Evolutionary conservation across 2,797 vertebrate genomes (phyloP).

Genomic region (Artibeus lituratus): DNA sequence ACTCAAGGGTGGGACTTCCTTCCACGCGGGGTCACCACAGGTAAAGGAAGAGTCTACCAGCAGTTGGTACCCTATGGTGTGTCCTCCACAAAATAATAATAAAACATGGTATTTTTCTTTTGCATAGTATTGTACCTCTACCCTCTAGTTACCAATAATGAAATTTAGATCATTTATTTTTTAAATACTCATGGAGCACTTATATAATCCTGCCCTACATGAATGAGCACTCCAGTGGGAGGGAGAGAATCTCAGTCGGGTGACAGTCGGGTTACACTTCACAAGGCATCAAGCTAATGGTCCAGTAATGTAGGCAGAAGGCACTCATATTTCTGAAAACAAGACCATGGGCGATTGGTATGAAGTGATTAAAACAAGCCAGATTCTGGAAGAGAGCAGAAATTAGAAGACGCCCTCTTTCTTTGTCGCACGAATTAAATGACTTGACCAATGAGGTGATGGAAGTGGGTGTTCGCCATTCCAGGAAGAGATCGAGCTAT

Average conservation of each 20-base stretch:
- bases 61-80: background rate
- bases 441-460: background rate
- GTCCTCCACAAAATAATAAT: background rate
- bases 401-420: background rate
- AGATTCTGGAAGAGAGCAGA: background rate
- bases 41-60: background rate
- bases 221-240: background rate
- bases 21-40: background rate
- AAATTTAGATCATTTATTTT: background rate
- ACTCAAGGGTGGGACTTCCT: background rate
- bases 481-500: background rate
- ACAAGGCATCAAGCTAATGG: too few relatives aligned
- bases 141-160: background rate
- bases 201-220: background rate
- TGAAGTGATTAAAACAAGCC: background rate
- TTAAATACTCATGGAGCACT: background rate
- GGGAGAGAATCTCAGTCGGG: background rate
- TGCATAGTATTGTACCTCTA: background rate
- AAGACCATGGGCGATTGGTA: background rate
- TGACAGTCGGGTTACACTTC: background rate
- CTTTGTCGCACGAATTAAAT: background rate
- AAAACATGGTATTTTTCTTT: background rate
- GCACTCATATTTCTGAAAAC: background rate
- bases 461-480: background rate
- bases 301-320: background rate